Base-by-base conservation (phyloP, 2,113 vertebrate species). In the Micronycteris hirsuta region DNA sequence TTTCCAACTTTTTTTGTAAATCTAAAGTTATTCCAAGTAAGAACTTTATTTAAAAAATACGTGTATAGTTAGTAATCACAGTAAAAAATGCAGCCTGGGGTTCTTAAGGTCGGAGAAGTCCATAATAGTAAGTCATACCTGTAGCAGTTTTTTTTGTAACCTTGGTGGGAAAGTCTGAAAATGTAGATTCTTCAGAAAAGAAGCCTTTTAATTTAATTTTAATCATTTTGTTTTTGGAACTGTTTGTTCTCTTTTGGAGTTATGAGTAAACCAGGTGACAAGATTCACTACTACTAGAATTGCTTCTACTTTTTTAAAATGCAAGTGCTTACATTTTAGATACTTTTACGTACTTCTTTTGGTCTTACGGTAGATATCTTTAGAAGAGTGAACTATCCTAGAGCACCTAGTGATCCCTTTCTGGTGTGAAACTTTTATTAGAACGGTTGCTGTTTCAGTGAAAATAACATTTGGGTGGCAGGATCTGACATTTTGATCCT, bases 401-500 rank as follows among this genome's bases (percentile, higher is more conserved):
- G 47, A 63, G 68, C 28, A 77, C 33, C 19, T 33, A 73, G 61
- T 93, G 77, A 54, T 88, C 41, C 19, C 8, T 58, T 95, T 91
- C 7, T 97, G 33, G 43, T 85, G 24, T 90, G 22, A 68, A 86
- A 56, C 14, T 84, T 82, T 95, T 81, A 52, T 19, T 68, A 71
- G 41, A 92, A 61, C 2, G 1, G 41, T 94, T 49, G 22, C 45
- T 90, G 1, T 86, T 93, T 92, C 38, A 90, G 19, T 94, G 70
- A 95, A 93, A 92, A 68, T 80, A 77, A 83, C 8, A 77, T 65
- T 96, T 83, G 22, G 10, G 7, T 74, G n/a, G 22, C 26, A 94
- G 22, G 31, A 47, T 78, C 38, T 94, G 77, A 87, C 49, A 36
- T 83, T 67, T 95, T 94, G 47, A 67, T 86, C 47, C n/a, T 93